These are phyloP conservation scores for Gortyna flavago DNA, from an alignment of 2,888 invertebrate species.

Conservation along the genomic window DNA sequence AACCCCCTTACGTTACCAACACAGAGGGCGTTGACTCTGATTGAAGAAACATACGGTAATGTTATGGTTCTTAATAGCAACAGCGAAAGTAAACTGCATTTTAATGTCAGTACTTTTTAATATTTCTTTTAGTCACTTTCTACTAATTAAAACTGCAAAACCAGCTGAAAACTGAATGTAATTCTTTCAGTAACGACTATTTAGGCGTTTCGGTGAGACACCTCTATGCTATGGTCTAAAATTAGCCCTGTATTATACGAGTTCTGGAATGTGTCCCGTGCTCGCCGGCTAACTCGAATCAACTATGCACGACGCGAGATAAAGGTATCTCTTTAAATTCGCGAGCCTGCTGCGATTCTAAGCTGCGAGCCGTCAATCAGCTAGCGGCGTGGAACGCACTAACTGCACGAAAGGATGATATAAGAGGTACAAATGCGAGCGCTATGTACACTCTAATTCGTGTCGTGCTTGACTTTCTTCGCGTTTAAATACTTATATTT, in stretches of 20 bases:
- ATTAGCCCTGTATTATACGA: slow-evolving; percentile 63
- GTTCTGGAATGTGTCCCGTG: slow-evolving; percentile 68
- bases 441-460: slow-evolving; percentile 41
- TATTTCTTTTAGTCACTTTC: slow-evolving; percentile 8
- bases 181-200: slow-evolving; percentile 54
- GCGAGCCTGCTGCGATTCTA: slow-evolving; percentile 39
- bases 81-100: slow-evolving; percentile 31
- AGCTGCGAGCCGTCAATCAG: slow-evolving; percentile 55
- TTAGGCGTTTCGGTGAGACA: slow-evolving; percentile 58
- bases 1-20: background rate
- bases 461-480: slow-evolving; percentile 42
- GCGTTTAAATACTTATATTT: slow-evolving; percentile 7
- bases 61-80: slow-evolving; percentile 16
- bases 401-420: slow-evolving; percentile 60
- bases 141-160: slow-evolving; percentile 18
- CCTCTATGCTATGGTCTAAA: slow-evolving; percentile 61
- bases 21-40: slow-evolving; percentile 32
- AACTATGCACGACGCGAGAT: slow-evolving; percentile 49
- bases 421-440: slow-evolving; percentile 50
- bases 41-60: slow-evolving; percentile 19
- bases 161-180: slow-evolving; percentile 28
- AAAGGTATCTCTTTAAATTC: slow-evolving; percentile 51
- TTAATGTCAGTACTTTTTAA: background rate
- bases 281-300: slow-evolving; percentile 53
- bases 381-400: slow-evolving; percentile 56